Evolutionary conservation across 2,113 vertebrate species (phyloP).

Genomic region (Elaphurus davidianus): DNA sequence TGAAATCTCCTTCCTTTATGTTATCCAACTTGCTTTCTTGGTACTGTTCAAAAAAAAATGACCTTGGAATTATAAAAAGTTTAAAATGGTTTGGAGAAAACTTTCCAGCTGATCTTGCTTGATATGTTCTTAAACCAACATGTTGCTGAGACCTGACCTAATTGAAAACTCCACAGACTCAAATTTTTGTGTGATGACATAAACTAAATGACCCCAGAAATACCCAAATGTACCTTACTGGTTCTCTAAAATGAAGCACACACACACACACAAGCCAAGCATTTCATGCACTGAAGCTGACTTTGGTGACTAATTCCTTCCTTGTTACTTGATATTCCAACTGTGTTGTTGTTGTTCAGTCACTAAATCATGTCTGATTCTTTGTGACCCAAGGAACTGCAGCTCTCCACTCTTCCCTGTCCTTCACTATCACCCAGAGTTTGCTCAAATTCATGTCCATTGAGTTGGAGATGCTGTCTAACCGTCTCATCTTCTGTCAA

Average conservation of each 20-base stretch:
- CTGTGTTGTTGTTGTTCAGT: background rate
- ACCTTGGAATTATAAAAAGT: constrained; percentile 57
- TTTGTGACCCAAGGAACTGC: background rate
- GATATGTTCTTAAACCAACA: constrained; percentile 10
- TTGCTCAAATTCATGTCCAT: background rate
- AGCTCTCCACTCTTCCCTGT: background rate
- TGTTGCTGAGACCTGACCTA: constrained; percentile 10
- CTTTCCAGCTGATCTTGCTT: background rate
- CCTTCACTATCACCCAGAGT: background rate
- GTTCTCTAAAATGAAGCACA: background rate
- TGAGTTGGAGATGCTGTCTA: background rate
- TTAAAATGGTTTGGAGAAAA: constrained; percentile 42
- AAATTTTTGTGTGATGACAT: background rate
- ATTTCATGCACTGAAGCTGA: background rate
- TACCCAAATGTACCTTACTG: background rate
- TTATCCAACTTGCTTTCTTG: constrained; percentile 22
- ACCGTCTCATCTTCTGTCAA: background rate
- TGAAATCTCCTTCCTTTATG: constrained; percentile 9
- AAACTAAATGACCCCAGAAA: constrained; percentile 27
- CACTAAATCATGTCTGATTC: background rate
- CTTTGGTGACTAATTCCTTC: background rate
- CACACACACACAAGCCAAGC: background rate
- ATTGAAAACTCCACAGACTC: constrained; percentile 23
- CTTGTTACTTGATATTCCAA: background rate
- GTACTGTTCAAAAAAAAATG: constrained; percentile 30